These are phyloP conservation scores for Amaurobius ferox DNA, from an alignment of 2,888 invertebrate genomes.

Conservation along the genomic window DNA sequence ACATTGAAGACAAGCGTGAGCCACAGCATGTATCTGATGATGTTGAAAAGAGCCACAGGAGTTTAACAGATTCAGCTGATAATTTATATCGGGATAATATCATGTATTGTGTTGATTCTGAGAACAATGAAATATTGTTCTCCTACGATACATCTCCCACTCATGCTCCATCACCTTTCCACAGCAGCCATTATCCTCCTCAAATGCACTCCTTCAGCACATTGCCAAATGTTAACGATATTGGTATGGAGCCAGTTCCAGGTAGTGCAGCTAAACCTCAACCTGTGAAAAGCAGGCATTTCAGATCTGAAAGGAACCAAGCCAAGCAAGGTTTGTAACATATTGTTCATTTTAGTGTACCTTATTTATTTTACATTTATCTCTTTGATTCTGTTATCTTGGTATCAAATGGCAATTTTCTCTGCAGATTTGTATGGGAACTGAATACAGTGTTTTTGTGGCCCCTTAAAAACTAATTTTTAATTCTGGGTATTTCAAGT, in stretches of 20 bases:
- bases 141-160: constrained; percentile 52
- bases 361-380: no score
- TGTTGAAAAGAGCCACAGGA: background rate
- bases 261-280: constrained; percentile 6
- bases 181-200: constrained; percentile 55
- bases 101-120: constrained; percentile 69
- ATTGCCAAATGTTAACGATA: constrained; percentile 49
- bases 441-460: no score
- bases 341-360: no score
- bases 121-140: constrained; percentile 64
- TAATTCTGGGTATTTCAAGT: no score
- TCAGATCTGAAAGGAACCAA: background rate
- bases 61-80: background rate
- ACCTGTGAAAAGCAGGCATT: background rate
- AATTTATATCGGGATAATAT: constrained; percentile 52
- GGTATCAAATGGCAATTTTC: no score
- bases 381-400: no score
- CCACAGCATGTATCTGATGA: no score
- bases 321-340: background rate
- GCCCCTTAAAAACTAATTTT: no score
- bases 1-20: no score
- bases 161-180: constrained; percentile 26
- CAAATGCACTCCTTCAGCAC: constrained; percentile 64
- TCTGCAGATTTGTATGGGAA: no score
- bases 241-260: constrained; percentile 30